Percentiles rank a stretch among this genome's conserved stretches.
phyloP scores from a whole-genome alignment of 2,113 vertebrate species.

The Sander vitreus region DNA sequence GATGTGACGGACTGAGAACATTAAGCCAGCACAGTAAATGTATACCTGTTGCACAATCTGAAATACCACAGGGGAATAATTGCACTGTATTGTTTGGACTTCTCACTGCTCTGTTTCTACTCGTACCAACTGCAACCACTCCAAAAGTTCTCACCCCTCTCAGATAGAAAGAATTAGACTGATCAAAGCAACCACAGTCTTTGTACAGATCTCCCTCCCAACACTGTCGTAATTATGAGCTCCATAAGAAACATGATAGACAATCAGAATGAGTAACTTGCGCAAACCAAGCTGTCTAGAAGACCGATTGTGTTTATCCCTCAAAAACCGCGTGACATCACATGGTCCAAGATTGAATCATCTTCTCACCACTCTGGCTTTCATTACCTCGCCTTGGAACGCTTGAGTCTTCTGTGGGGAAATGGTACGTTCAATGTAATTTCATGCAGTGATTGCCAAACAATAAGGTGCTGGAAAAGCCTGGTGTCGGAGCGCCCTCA shows the following conservation, averaged over 20 bases:
- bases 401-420: slow-evolving; percentile 32
- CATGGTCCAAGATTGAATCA: slow-evolving; percentile 59
- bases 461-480: slow-evolving; percentile 42
- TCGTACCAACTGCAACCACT: slow-evolving; percentile 41
- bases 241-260: slow-evolving; percentile 66
- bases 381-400: slow-evolving; percentile 64
- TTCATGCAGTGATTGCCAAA: slow-evolving; percentile 54
- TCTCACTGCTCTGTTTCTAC: slow-evolving; percentile 44
- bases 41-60: slow-evolving; percentile 54
- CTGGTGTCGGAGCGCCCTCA: slow-evolving; percentile 20
- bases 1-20: background rate
- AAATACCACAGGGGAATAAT: slow-evolving; percentile 40
- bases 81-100: slow-evolving; percentile 31
- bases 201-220: slow-evolving; percentile 51
- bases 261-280: slow-evolving; percentile 67
- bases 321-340: slow-evolving; percentile 67
- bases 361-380: slow-evolving; percentile 72
- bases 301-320: slow-evolving; percentile 74
- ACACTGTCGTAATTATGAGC: slow-evolving; percentile 69
- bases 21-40: slow-evolving; percentile 26
- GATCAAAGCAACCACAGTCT: slow-evolving; percentile 74
- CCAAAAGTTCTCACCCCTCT: slow-evolving; percentile 39
- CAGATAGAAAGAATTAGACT: slow-evolving; percentile 47
- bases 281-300: slow-evolving; percentile 74
- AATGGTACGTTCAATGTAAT: slow-evolving; percentile 49